These are phyloP conservation scores for Eristalis intricaria DNA, from an alignment of 2,888 invertebrate species.

Conservation along the genomic window DNA sequence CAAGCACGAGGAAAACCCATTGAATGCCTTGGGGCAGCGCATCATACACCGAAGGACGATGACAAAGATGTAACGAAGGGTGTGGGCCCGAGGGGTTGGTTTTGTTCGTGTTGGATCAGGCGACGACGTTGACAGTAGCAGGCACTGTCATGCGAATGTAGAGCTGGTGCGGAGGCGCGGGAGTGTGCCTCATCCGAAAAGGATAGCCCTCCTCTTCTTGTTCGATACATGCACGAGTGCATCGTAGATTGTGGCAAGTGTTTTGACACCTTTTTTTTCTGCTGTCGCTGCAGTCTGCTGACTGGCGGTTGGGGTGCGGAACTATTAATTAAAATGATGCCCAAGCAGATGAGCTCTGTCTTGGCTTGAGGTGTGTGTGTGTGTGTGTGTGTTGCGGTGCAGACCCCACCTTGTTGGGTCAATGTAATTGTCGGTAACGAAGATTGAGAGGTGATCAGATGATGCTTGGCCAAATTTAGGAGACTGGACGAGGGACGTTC, in stretches of 20 bases:
- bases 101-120: conserved; percentile 5
- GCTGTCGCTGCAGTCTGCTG: conserved; percentile 1
- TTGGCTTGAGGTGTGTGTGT: conserved; percentile 27
- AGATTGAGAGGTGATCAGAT: background rate
- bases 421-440: background rate
- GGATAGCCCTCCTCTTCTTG: conserved; percentile 53
- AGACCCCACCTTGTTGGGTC: background rate
- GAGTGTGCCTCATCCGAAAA: conserved; percentile 17
- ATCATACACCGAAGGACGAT: conserved; percentile 44
- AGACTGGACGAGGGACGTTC: background rate
- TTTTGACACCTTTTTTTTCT: conserved; percentile 61
- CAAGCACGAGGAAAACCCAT: background rate
- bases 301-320: conserved; percentile 20
- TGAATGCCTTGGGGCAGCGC: conserved; percentile 54
- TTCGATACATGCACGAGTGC: conserved; percentile 50
- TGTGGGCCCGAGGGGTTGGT: background rate
- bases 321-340: conserved; percentile 69
- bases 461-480: no score
- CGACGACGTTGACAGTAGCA: conserved; percentile 53
- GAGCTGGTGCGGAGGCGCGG: background rate
- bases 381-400: background rate
- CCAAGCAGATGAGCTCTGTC: conserved; percentile 24
- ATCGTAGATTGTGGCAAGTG: conserved; percentile 57
- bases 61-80: conserved; percentile 19
- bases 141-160: conserved; percentile 49